A percentile compares a stretch with the other conserved stretches of the same genome.
phyloP scores from a whole-genome alignment of 2,113 vertebrate genomes.

The Pycnonotus jocosus region DNA sequence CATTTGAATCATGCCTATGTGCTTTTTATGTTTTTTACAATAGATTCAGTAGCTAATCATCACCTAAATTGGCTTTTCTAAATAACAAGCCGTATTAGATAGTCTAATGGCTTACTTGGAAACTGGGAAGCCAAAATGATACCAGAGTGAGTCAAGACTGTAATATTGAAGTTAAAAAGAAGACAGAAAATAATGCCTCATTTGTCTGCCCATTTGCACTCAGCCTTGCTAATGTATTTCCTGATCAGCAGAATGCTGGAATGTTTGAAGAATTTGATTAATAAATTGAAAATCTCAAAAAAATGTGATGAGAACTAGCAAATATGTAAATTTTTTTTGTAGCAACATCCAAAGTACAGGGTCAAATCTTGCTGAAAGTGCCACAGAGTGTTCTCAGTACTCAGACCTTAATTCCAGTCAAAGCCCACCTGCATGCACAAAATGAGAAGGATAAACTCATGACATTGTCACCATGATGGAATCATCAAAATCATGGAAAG shows the following conservation, averaged over 20 bases:
- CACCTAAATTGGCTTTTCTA: neutral
- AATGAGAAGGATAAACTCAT: neutral
- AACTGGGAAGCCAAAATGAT: neutral
- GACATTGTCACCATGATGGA: neutral
- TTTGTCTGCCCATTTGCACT: neutral
- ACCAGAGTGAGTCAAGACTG: neutral
- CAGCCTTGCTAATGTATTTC: neutral
- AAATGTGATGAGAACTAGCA: neutral
- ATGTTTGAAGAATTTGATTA: neutral
- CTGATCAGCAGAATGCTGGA: neutral
- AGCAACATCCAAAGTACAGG: neutral
- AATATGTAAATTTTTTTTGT: accelerated
- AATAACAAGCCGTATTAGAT: neutral
- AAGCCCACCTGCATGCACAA: neutral
- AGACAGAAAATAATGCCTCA: neutral
- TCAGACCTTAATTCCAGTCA: neutral
- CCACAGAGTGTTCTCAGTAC: neutral
- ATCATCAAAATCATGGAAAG: neutral
- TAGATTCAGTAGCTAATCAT: neutral
- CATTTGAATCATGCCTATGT: constrained; percentile 4
- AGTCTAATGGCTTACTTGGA: neutral
- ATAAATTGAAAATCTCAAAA: neutral
- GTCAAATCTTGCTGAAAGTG: neutral
- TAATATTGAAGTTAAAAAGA: neutral
- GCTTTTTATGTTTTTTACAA: neutral